Evolutionary conservation across 2,113 vertebrate genomes (phyloP).

Genomic region (Thalassarche chlororhynchos): DNA sequence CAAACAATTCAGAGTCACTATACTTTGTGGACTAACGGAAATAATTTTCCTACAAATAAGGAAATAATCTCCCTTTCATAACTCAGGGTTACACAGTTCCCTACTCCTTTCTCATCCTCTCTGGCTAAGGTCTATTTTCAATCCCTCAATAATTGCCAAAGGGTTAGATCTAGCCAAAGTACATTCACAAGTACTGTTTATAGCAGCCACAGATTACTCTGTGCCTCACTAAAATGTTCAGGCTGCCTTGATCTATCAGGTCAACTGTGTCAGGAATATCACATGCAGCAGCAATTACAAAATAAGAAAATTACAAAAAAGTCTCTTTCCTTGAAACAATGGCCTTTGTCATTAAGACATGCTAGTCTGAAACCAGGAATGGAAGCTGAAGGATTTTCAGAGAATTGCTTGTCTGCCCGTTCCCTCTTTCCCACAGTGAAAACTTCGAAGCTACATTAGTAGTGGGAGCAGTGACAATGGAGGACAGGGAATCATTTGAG

Average conservation of each 20-base stretch:
- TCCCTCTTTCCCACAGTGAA: not conserved
- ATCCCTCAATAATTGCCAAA: not conserved
- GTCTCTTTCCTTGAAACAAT: not conserved
- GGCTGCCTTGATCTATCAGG: not conserved
- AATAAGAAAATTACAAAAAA: not conserved
- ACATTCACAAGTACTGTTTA: not conserved
- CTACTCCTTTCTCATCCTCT: not conserved
- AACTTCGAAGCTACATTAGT: rapidly evolving
- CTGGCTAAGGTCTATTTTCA: not conserved
- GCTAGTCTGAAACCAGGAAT: not conserved
- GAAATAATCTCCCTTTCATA: not conserved
- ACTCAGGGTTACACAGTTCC: not conserved
- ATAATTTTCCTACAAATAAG: not conserved
- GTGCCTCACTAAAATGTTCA: not conserved
- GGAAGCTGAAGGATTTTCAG: not conserved
- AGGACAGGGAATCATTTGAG: not conserved
- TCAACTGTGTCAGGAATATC: not conserved
- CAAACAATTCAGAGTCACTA: not conserved
- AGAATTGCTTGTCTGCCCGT: not conserved
- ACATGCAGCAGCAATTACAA: not conserved
- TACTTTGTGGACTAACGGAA: not conserved
- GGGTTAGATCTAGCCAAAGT: not conserved
- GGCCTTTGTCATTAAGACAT: not conserved
- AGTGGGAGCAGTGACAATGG: not conserved
- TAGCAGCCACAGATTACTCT: not conserved